phyloP scores from a whole-genome alignment of 2,113 vertebrate genomes.

The Suricata suricatta region DNA sequence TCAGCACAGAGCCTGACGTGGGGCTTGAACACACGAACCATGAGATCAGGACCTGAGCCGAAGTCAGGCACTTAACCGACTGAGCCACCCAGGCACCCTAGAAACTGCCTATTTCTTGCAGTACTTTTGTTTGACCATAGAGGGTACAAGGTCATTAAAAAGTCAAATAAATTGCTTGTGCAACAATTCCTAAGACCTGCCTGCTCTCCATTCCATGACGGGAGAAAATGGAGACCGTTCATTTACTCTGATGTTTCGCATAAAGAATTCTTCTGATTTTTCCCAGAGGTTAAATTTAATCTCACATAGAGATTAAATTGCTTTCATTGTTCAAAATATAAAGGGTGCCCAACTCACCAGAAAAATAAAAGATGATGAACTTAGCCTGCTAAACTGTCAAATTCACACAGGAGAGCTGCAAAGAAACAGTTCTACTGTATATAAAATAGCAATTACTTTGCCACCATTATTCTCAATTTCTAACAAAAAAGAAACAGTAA shows the following conservation, averaged over 20 bases:
- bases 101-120: background rate
- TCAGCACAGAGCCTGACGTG: too few relatives aligned
- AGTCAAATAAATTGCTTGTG: background rate
- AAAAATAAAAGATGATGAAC: background rate
- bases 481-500: background rate
- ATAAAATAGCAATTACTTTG: background rate
- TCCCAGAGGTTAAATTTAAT: constrained; percentile 1
- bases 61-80: too few relatives aligned
- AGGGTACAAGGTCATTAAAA: background rate
- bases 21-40: too few relatives aligned
- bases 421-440: background rate
- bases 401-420: background rate
- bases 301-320: background rate
- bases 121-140: background rate
- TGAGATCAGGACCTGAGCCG: too few relatives aligned
- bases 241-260: background rate
- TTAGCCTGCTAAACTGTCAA: background rate
- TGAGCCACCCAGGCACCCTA: too few relatives aligned
- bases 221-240: background rate
- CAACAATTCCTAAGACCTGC: background rate
- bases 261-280: background rate
- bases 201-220: background rate
- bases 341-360: background rate
- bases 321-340: constrained; percentile 20
- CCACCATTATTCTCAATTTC: background rate